Conservation (phyloP, 1,140 invertebrate species). For the Oedothorax gibbosus region DNA sequence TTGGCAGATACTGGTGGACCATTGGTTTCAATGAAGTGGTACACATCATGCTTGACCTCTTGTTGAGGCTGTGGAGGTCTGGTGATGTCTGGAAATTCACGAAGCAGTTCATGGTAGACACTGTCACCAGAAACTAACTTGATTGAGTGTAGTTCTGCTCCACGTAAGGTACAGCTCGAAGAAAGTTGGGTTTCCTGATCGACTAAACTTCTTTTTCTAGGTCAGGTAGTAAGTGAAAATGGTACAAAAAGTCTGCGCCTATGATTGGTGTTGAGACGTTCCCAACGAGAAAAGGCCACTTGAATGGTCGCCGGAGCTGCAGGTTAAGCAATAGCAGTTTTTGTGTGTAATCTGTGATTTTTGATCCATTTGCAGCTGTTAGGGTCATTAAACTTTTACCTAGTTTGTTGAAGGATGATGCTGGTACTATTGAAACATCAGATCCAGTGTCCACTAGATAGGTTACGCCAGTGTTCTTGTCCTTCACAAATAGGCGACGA, state of each 20-base stretch:
- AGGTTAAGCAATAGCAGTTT: constrained; percentile 30
- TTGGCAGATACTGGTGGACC: constrained; percentile 34
- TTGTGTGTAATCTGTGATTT: constrained; percentile 26
- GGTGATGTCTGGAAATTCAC: too few relatives aligned
- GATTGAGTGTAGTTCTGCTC: background rate
- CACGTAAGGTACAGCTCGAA: constrained; percentile 1
- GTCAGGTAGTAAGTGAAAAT: constrained; percentile 46
- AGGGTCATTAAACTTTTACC: background rate
- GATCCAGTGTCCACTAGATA: constrained; percentile 55
- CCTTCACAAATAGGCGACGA: constrained; percentile 51
- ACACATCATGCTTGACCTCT: constrained; percentile 37
- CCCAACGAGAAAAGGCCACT: constrained; percentile 14
- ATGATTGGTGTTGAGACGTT: constrained; percentile 30
- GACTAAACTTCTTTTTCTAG: background rate
- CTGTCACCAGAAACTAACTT: constrained; percentile 29
- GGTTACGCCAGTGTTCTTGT: background rate
- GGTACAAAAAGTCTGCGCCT: constrained; percentile 53
- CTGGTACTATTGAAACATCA: constrained; percentile 35
- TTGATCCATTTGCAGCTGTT: constrained; percentile 36
- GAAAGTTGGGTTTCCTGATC: constrained; percentile 23
- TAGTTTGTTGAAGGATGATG: background rate
- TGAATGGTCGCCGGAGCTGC: constrained; percentile 11
- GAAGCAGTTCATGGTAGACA: constrained; percentile 10
- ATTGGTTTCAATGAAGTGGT: constrained; percentile 56
- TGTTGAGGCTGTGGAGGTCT: background rate